These are phyloP conservation scores for Propithecus coquereli DNA, from an alignment of 2,113 vertebrate genomes.

Conservation along the genomic window DNA sequence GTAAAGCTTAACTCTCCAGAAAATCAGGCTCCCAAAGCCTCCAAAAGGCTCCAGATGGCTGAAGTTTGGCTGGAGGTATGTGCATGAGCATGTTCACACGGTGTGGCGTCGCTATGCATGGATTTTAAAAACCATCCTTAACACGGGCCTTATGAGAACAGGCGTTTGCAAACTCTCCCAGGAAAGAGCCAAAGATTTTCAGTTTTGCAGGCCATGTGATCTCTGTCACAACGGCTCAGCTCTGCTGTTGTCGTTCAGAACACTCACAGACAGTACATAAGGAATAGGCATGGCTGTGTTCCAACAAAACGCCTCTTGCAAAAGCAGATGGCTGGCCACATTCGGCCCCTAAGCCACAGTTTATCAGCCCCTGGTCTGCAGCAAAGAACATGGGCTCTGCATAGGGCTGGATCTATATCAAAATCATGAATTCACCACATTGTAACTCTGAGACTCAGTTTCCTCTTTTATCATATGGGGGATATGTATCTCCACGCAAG, in stretches of 20 bases:
- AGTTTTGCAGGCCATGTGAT: not conserved
- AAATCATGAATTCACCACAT: not conserved
- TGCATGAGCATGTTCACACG: fast-evolving
- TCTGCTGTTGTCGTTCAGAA: fast-evolving
- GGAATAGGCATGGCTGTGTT: fast-evolving
- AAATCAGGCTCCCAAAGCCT: not conserved
- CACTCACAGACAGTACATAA: fast-evolving
- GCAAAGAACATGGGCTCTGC: not conserved
- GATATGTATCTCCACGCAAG: not conserved
- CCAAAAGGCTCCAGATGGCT: not conserved
- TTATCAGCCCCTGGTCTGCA: not conserved
- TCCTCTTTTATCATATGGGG: not conserved
- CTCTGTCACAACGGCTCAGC: not conserved
- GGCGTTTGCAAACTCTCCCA: not conserved
- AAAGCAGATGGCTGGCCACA: not conserved
- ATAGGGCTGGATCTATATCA: not conserved
- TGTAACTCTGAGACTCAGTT: not conserved
- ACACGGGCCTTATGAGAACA: not conserved
- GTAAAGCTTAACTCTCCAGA: not conserved
- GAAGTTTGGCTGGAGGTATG: fast-evolving
- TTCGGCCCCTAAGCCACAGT: fast-evolving
- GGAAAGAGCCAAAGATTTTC: not conserved
- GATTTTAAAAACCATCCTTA: not conserved
- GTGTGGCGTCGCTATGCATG: not conserved
- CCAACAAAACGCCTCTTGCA: not conserved